A percentile compares a stretch with the other conserved stretches of the same genome.
These are phyloP conservation scores for Odontocolon sp. DNA, from an alignment of 2,888 invertebrate genomes.

Conservation along the genomic window DNA sequence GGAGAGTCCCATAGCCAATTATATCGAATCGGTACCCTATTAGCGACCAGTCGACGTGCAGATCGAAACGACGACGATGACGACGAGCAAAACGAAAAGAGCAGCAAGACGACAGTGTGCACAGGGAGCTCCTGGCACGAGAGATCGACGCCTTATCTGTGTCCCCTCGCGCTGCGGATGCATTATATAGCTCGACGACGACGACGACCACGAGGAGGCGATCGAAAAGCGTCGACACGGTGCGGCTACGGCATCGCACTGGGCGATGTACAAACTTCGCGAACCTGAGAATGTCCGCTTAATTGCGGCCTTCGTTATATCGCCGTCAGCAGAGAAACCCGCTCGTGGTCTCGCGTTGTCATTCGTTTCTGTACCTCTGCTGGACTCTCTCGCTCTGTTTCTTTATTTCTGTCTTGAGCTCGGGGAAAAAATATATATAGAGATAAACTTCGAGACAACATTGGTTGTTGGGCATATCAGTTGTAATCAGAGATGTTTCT, in stretches of 20 bases:
- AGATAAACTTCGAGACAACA: no score
- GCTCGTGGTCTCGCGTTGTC: neutral
- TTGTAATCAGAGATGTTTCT: no score
- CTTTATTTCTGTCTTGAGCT: slow-evolving; percentile 22
- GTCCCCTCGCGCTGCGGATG: slow-evolving; percentile 44
- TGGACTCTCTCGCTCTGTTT: slow-evolving; percentile 6
- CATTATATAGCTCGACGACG: slow-evolving; percentile 37
- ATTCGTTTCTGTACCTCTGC: neutral
- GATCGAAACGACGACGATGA: slow-evolving; percentile 38
- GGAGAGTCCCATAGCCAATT: slow-evolving; percentile 55
- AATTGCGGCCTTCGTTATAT: slow-evolving; percentile 58
- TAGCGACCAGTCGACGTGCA: slow-evolving; percentile 56
- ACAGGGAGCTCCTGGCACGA: slow-evolving; percentile 3
- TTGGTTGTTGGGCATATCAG: no score
- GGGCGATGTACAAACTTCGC: slow-evolving; percentile 47
- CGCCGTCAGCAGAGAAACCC: slow-evolving; percentile 44
- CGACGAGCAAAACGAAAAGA: slow-evolving; percentile 7
- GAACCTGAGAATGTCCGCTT: slow-evolving; percentile 51
- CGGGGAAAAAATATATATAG: neutral
- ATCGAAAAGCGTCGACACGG: slow-evolving; percentile 27
- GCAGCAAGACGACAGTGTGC: neutral
- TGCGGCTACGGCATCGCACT: slow-evolving; percentile 23
- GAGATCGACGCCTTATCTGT: slow-evolving; percentile 55
- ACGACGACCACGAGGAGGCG: slow-evolving; percentile 22
- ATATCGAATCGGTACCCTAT: slow-evolving; percentile 61